Evolutionary conservation across 2,113 vertebrate species (phyloP), one percentile per base, ranked within the genome.

Genomic region (Hucho hucho): DNA sequence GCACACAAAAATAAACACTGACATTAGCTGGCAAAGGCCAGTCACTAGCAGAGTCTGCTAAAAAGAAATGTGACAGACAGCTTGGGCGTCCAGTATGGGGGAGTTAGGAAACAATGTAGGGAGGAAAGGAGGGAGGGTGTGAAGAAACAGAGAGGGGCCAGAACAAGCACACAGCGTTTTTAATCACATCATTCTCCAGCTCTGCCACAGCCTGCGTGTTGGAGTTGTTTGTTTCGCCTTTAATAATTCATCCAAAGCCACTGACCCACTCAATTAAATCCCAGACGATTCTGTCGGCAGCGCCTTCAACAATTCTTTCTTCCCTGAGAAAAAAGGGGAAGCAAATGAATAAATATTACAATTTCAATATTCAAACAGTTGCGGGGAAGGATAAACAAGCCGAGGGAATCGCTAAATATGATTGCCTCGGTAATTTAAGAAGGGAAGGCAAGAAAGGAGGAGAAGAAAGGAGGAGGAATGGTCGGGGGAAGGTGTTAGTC

Each of bases 201-300:
- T 63, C 69, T 70, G 74, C 73, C 37, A 24, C 67, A 47, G 76
- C 71, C 77, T 72, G 73, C 70, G 56, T 79, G 75, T 82, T 75
- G 43, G 59, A 28, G 14, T 71, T 74, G 80, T 85, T 86, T 86
- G 77, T 90, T 75, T 86, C 87, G 84, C 84, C n/a, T 86, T 90
- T 84, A 90, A 91, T 91, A 89, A 86, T 87, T 86, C 80, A 85
- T 89, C 80, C 78, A 77, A 82, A 89, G 79, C 84, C 82, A 75
- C 76, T 90, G 89, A 91, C 90, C 89, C 75, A 86, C 89, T 93
- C 89, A 91, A 91, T 92, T 90, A 90, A 91, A 90, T 87, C 78
- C 83, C 84, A 63, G 68, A 81, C 68, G 53, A 73, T 84, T 87
- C 73, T 32, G 70, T 86, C 63, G 56, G 37, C 58, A n/a, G n/a